Evolutionary conservation across 2,113 vertebrate species (phyloP).

Genomic region (Scytalopus superciliaris): DNA sequence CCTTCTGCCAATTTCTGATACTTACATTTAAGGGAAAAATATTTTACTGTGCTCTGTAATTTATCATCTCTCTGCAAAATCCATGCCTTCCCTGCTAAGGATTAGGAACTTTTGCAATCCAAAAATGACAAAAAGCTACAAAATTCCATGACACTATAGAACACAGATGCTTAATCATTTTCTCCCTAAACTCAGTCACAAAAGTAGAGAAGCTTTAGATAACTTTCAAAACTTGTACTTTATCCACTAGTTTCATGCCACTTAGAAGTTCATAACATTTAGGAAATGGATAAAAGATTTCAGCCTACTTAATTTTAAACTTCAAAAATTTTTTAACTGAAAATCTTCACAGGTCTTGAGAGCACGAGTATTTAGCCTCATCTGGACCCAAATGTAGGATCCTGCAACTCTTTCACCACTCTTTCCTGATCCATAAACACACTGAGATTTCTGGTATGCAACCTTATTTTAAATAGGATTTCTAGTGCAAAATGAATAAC

Average conservation of each 20-base stretch:
- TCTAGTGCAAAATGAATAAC: neutral
- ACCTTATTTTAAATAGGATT: neutral
- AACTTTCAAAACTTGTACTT: neutral
- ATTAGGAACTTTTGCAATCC: neutral
- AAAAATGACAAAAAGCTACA: neutral
- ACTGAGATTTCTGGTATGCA: neutral
- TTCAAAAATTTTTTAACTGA: neutral
- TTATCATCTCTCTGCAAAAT: neutral
- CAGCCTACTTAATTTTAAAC: neutral
- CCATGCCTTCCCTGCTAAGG: neutral
- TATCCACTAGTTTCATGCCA: neutral
- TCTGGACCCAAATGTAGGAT: neutral
- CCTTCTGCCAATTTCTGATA: neutral
- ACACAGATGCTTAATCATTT: neutral
- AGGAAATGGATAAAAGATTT: neutral
- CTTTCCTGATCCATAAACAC: neutral
- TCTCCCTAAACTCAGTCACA: neutral
- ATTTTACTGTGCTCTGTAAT: neutral
- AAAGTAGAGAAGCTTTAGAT: neutral
- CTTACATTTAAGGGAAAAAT: neutral
- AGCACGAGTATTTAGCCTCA: fast-evolving
- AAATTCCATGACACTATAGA: neutral
- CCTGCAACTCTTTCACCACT: neutral
- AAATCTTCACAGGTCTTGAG: neutral
- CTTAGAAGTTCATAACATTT: neutral